A percentile compares a stretch with the other conserved stretches of the same genome.
These are phyloP conservation scores for Drosophila erecta DNA, from an alignment of 1,140 invertebrate genomes.

Conservation along the genomic window DNA sequence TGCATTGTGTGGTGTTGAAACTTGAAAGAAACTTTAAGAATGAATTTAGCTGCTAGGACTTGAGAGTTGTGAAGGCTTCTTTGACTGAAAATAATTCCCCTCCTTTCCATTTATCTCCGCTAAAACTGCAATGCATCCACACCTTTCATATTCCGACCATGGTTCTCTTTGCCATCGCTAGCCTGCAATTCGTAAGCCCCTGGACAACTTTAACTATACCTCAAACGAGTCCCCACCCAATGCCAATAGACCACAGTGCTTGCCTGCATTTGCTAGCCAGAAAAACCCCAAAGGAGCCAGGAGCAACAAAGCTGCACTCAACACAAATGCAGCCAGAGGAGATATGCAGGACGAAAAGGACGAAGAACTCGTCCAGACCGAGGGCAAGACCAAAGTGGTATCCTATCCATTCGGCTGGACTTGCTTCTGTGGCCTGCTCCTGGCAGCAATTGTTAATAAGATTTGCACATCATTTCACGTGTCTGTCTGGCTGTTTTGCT, in stretches of 20 bases:
- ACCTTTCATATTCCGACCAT: not conserved
- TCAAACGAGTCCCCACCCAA: slow-evolving; percentile 2
- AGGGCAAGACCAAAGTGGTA: slow-evolving; percentile 29
- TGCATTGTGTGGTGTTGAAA: too few species aligned
- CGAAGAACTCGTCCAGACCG: not conserved
- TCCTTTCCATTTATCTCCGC: not conserved
- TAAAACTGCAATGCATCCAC: not conserved
- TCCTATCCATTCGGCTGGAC: slow-evolving; percentile 26
- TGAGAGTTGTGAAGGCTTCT: not conserved
- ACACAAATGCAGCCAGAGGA: slow-evolving; percentile 29
- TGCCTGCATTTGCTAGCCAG: slow-evolving; percentile 10
- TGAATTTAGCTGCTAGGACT: too few species aligned
- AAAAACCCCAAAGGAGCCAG: slow-evolving; percentile 29
- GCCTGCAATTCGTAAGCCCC: slow-evolving; percentile 1
- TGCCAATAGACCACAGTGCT: slow-evolving; percentile 2
- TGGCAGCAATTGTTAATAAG: slow-evolving; percentile 81
- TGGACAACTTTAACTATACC: slow-evolving; percentile 24
- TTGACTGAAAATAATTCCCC: not conserved
- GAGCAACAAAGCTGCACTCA: slow-evolving; percentile 49
- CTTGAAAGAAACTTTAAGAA: too few species aligned
- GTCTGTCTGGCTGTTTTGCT: slow-evolving; percentile 33
- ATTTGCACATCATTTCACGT: slow-evolving; percentile 81
- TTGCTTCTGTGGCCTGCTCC: slow-evolving; percentile 49
- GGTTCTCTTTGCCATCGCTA: slow-evolving; percentile 16
- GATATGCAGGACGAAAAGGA: not conserved